Evolutionary conservation across 2,797 vertebrate species (phyloP), one percentile per base, ranked within the genome.

Genomic region (Fratercula arctica): DNA sequence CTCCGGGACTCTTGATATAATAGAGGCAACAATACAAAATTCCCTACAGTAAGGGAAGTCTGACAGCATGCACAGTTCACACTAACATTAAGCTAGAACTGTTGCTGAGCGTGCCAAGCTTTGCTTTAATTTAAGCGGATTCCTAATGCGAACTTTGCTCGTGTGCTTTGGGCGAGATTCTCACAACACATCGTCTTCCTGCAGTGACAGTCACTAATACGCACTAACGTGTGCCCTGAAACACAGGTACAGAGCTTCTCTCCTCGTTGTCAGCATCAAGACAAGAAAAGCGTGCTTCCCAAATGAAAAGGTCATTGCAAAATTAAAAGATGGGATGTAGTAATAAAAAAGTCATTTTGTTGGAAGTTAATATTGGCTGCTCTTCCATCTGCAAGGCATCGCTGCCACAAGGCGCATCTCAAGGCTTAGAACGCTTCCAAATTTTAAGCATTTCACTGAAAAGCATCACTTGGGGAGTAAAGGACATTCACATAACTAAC

Each of bases 101-200:
- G 69, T 13, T 73, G 83, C 80, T 66, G 69, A 21, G 13, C 2
- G 6, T 76, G 64, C 89, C 95, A 69, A 80, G 74, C 76, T 72
- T 20, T 13, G 43, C 81, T 93, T 92, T 61, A n/a, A 53, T 86
- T 91, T 77, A 80, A 57, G 70, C 6, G 6, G 35, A 46, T 33
- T 73, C 82, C 28, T 51, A 41, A 83, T 2, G 24, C 0, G 25
- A 90, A 53, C 87, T 89, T 90, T 72, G 45, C 68, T 28, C 3
- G 0, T 33, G 76, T 50, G 95, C 96, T 97, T 56, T 57, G 92
- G 97, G 96, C 91, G 66, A 87, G 84, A 89, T 96, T 96, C 96
- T 85, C 94, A 26, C 64, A 37, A 45, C 12, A 4, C 21, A 3
- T 51, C 3, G 1, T 26, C 16, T 26, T 70, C 15, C 35, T 4